Evolutionary conservation across 2,888 invertebrate species (phyloP).

Genomic region (Helobdella robusta): DNA sequence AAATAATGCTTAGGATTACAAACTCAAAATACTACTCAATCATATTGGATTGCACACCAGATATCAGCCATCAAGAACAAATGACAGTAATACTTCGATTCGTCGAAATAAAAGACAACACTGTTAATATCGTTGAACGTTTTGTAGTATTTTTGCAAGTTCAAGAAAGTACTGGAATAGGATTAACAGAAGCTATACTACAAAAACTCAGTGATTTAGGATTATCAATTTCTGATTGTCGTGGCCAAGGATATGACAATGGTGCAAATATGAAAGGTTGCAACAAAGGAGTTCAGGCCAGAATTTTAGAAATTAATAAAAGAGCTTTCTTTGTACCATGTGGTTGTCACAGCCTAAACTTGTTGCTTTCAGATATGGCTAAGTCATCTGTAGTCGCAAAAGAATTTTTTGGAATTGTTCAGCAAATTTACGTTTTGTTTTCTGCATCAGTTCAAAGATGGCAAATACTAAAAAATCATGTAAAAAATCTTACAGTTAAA

Average conservation of each 20-base stretch:
- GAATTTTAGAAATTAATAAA: conserved; percentile 1
- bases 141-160: conserved; percentile 1
- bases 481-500: not conserved
- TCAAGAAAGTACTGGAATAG: not conserved
- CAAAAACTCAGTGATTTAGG: conserved; percentile 3
- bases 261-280: conserved; percentile 3
- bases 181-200: not conserved
- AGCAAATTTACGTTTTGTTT: not conserved
- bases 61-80: not conserved
- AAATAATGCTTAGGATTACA: not conserved
- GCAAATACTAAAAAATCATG: no score
- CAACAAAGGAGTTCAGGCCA: conserved; percentile 4
- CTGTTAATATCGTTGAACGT: not conserved
- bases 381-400: not conserved
- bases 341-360: conserved; percentile 1
- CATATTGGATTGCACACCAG: not conserved
- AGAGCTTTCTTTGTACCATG: conserved; percentile 3
- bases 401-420: not conserved
- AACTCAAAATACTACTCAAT: not conserved
- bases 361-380: conserved; percentile 1
- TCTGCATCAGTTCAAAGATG: conserved; percentile 3
- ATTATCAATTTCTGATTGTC: not conserved
- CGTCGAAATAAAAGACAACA: not conserved
- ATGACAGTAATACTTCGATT: not conserved
- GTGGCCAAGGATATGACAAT: conserved; percentile 3